These are phyloP conservation scores for Spodoptera littoralis DNA, from an alignment of 2,888 invertebrate species.

Conservation along the genomic window DNA sequence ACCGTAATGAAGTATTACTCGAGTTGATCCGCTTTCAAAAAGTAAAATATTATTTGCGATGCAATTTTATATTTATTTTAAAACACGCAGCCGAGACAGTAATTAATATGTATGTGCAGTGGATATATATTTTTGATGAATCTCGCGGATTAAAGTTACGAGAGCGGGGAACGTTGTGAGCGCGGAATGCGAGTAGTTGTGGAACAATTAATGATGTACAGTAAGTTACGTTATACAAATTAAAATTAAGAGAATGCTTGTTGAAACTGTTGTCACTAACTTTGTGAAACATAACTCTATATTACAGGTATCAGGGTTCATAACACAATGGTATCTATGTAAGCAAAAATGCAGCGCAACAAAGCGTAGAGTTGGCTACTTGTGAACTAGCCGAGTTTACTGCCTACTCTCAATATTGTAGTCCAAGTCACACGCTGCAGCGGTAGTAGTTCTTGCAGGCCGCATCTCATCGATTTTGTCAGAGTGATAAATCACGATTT, in stretches of 20 bases:
- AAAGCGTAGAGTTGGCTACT: slow-evolving; percentile 27
- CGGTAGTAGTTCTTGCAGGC: background rate
- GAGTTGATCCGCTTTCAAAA: slow-evolving; percentile 40
- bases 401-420: slow-evolving; percentile 4
- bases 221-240: background rate
- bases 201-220: background rate
- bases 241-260: background rate
- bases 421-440: background rate
- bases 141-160: slow-evolving; percentile 10
- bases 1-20: slow-evolving; percentile 39
- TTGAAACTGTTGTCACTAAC: background rate
- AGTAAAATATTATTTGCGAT: slow-evolving; percentile 29
- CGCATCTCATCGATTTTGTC: no score
- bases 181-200: background rate
- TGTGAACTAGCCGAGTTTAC: slow-evolving; percentile 28
- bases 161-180: no score
- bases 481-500: no score
- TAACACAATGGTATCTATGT: slow-evolving; percentile 20
- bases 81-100: background rate
- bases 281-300: background rate
- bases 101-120: slow-evolving; percentile 37
- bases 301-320: no score
- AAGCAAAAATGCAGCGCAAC: slow-evolving; percentile 15
- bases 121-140: slow-evolving; percentile 23
- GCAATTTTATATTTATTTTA: slow-evolving; percentile 30